Evolutionary conservation across 2,888 invertebrate genomes (phyloP), one percentile per base, ranked within the genome.

Genomic region (Podotricha telesiphe): DNA sequence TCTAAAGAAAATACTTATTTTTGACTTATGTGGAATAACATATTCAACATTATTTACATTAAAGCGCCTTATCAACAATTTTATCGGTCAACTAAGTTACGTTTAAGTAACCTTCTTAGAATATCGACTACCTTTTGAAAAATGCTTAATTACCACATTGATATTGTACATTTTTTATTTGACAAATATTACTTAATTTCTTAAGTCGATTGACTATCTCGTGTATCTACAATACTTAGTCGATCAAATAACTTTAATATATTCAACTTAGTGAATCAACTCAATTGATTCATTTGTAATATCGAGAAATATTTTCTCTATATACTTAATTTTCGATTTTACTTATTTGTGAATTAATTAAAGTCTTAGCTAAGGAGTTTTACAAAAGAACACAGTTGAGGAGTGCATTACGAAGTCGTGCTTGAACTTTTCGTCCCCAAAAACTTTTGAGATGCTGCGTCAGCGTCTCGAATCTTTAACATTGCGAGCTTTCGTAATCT

Each of bases 401-500:
- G 47, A 48, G 19, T 34, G 34, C 37, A 50, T 15, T 17, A 28
- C 48, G 17, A 48, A 40, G 20, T 51, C 58, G 15, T 45, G 42
- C 3, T 58, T 65, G n/a, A 40, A 2, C 37, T 65, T 65, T 4
- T 45, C 67, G 17, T 65, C 28, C 71, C 70, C n/a, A 76, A 51
- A 55, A 76, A 75, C 40, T 70, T 70, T 48, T 76, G 74, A 3
- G 69, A 69, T 10, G 65, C 73, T 7, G 63, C 37, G 0, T 73
- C 75, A 6, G 61, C 42, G 51, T 73, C 66, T 17, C 53, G 68
- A 34, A 64, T 10, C 4, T 66, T 69, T 42, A 20, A 69, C 10
- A 86, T 37, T 1, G 70, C 66, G 7, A 56, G 68, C 28, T 59
- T 73, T 67, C 72, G 47, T 15, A 70, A 56, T 61, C 59, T 71